Evolutionary conservation across 2,113 vertebrate species (phyloP).

Genomic region (Tapirus terrestris): DNA sequence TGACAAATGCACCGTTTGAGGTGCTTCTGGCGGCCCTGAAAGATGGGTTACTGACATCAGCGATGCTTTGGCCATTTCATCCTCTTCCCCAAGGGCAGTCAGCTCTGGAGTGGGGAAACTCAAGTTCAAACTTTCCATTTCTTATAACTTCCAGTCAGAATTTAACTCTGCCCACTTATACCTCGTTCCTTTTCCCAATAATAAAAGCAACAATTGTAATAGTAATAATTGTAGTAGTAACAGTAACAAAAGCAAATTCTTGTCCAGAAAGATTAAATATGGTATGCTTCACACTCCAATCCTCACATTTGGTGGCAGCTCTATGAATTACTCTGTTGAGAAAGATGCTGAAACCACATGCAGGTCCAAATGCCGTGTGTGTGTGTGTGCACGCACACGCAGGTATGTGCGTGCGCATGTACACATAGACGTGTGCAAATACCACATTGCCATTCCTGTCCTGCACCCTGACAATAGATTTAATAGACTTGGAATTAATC

Average conservation of each 20-base stretch:
- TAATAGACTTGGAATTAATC: not conserved
- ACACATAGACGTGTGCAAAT: not conserved
- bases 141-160: not conserved
- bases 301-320: not conserved
- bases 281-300: not conserved
- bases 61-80: not conserved
- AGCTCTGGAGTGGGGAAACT: not conserved
- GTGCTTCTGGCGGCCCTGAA: rapidly evolving
- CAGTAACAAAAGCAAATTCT: not conserved
- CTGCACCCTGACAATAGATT: not conserved
- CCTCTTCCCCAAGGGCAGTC: not conserved
- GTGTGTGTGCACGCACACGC: no score
- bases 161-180: not conserved
- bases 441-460: not conserved
- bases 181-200: not conserved
- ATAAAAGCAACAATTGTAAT: not conserved
- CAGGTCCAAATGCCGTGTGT: not conserved
- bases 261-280: not conserved
- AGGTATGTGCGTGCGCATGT: rapidly evolving
- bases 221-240: not conserved
- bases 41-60: not conserved
- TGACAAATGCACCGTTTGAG: not conserved
- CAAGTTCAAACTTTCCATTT: not conserved
- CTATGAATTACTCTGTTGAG: not conserved
- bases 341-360: not conserved